phyloP scores from a whole-genome alignment of 2,113 vertebrate species.

The Pseudolaguvia tuberculata region DNA sequence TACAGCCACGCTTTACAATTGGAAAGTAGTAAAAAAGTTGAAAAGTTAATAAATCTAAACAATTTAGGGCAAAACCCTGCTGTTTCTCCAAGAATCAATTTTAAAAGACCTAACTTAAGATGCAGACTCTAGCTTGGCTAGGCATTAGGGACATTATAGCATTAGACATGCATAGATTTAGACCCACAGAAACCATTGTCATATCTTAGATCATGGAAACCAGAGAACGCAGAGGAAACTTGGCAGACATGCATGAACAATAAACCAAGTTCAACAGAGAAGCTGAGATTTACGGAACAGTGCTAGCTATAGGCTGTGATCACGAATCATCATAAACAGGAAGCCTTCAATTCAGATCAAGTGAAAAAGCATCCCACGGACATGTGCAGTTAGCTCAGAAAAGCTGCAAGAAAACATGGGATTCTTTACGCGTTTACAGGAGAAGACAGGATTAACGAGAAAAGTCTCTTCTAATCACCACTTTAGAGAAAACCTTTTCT shows the following conservation, averaged over 20 bases:
- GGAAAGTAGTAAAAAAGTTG: no score
- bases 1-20: no score
- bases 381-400: no score
- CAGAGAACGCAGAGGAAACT: neutral
- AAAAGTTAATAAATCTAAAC: no score
- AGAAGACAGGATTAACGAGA: no score
- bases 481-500: no score
- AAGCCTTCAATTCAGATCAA: constrained; percentile 9
- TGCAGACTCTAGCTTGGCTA: neutral
- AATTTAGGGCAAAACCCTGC: no score
- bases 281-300: neutral
- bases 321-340: constrained; percentile 2
- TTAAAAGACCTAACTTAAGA: neutral
- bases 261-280: neutral
- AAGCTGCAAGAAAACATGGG: no score
- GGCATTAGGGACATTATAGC: neutral
- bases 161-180: neutral
- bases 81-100: neutral
- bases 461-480: no score
- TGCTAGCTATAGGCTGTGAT: neutral
- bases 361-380: no score
- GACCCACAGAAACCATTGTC: neutral
- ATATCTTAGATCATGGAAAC: neutral
- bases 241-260: neutral
- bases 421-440: no score